These are phyloP conservation scores for Oscheius myriophilus DNA, from an alignment of 2,888 invertebrate species.

Conservation along the genomic window DNA sequence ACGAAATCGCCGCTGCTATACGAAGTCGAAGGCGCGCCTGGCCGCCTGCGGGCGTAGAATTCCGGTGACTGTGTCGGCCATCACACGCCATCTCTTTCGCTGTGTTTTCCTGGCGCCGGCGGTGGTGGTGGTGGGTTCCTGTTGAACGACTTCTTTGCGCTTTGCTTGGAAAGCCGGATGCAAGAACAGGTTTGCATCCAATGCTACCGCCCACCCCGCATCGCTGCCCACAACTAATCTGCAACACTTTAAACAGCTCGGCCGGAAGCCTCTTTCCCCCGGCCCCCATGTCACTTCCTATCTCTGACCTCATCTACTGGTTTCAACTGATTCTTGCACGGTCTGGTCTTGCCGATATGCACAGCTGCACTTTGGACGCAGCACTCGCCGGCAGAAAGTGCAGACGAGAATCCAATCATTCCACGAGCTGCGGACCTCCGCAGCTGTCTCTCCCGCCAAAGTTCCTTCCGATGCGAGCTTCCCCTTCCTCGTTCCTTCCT, in stretches of 20 bases:
- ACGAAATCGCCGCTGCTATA: conserved; percentile 26
- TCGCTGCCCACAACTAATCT: conserved; percentile 18
- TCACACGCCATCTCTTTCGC: neutral
- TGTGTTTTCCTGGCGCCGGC: no score
- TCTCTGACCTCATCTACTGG: neutral
- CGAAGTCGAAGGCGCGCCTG: conserved; percentile 4
- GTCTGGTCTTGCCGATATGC: conserved; percentile 9
- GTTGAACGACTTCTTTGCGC: conserved; percentile 8
- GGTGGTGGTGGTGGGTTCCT: no score
- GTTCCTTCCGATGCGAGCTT: conserved; percentile 10
- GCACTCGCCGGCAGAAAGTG: conserved; percentile 24
- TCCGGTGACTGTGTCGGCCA: neutral
- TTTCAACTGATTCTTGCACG: conserved; percentile 2
- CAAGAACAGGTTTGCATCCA: conserved; percentile 24
- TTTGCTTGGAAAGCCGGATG: conserved; percentile 23
- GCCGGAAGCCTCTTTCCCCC: neutral
- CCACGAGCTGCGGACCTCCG: conserved; percentile 20
- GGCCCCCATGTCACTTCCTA: neutral
- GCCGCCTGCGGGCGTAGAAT: neutral
- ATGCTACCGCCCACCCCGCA: conserved; percentile 20
- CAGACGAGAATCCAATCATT: conserved; percentile 28
- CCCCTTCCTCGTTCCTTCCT: conserved; percentile 1
- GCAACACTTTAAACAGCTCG: conserved; percentile 21
- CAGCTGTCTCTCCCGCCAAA: conserved; percentile 13
- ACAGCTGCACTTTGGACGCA: conserved; percentile 26